Percentiles rank a stretch among this genome's conserved stretches.
Conservation (phyloP, 2,797 vertebrate species). For the Eospalax fontanierii region DNA sequence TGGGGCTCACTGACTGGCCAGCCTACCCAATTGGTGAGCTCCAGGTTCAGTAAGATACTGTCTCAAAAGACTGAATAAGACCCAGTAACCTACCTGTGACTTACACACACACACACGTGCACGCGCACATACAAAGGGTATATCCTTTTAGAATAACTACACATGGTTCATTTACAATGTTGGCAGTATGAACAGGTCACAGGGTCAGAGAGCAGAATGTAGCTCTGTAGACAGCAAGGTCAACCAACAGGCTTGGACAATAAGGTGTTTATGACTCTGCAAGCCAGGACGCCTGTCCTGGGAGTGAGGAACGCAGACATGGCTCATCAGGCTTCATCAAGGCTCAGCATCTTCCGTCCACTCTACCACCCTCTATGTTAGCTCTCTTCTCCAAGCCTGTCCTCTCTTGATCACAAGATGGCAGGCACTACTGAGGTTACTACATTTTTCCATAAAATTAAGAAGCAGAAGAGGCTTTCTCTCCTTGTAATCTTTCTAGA, state of each 20-base stretch:
- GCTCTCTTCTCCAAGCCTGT: not conserved
- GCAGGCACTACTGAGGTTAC: not conserved
- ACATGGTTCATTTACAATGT: not conserved
- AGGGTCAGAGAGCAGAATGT: not conserved
- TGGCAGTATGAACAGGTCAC: slow-evolving; percentile 38
- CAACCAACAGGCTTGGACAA: not conserved
- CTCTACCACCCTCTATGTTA: not conserved
- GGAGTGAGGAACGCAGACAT: not conserved
- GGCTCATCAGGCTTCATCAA: not conserved
- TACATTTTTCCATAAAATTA: slow-evolving; percentile 2
- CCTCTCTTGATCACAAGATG: not conserved
- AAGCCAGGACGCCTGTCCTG: not conserved
- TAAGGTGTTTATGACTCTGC: not conserved
- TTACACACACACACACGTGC: not conserved
- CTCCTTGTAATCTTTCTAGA: not conserved
- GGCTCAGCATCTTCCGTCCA: not conserved
- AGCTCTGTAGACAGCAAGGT: not conserved
- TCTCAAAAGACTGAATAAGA: not conserved
- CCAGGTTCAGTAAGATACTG: not conserved
- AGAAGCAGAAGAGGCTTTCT: not conserved
- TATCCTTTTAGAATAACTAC: not conserved
- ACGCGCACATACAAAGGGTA: not conserved
- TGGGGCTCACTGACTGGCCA: not conserved
- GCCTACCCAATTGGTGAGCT: not conserved
- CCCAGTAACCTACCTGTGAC: not conserved